Conservation (phyloP, 2,113 vertebrate species). For the Pogonocichla stellata region DNA sequence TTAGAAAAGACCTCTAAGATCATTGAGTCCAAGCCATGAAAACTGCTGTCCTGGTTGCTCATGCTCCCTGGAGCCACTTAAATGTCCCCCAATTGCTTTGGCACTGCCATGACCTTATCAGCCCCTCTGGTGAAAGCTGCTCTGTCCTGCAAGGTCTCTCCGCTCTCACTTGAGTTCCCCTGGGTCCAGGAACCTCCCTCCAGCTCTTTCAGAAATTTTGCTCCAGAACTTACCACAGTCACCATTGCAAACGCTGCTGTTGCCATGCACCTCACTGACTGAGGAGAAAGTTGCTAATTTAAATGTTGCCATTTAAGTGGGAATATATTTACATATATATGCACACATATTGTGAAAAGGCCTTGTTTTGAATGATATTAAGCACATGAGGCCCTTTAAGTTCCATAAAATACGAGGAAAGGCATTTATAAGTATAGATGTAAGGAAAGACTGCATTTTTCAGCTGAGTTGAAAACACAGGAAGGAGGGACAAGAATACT, state of each 20-base stretch:
- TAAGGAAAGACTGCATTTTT: not conserved
- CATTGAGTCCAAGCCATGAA: not conserved
- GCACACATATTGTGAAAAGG: not conserved
- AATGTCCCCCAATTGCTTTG: not conserved
- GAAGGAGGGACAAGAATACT: not conserved
- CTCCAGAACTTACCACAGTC: not conserved
- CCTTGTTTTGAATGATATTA: not conserved
- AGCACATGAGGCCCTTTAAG: not conserved
- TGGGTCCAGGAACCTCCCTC: not conserved
- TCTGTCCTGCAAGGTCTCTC: not conserved
- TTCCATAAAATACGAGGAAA: not conserved
- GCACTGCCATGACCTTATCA: not conserved
- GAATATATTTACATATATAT: not conserved
- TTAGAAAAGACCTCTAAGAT: no score
- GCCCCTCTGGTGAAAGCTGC: not conserved
- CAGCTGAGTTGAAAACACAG: not conserved
- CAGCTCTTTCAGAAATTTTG: not conserved
- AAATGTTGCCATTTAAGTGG: not conserved
- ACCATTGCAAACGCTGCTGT: not conserved
- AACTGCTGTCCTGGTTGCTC: not conserved
- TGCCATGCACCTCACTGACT: rapidly evolving
- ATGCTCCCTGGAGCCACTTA: not conserved
- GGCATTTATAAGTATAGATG: not conserved
- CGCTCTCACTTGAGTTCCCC: not conserved
- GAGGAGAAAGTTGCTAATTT: not conserved